Base-by-base conservation (phyloP, 2,888 invertebrate genomes). In the Theretra japonica region DNA sequence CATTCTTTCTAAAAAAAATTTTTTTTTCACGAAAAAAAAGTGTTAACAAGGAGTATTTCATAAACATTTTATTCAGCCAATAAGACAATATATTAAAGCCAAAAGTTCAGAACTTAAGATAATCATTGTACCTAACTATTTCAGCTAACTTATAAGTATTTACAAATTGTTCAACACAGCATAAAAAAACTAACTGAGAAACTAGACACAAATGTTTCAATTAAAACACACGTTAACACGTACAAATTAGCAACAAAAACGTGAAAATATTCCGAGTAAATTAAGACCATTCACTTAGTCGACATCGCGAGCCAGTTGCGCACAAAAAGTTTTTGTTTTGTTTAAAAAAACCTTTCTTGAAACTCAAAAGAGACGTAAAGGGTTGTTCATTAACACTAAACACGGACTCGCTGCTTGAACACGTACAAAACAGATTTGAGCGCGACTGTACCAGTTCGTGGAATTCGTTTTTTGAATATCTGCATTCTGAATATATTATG, bases 341-440 rank as follows among this genome's bases (percentile, higher is more conserved):
- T 60, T 60, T 60, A 28, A 60, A 41, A 48, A 53, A 68, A 50
- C 68, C 15, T 53, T 56, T 28, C 56, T 71, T 71, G 21, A 41
- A 71, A 48, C 57, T 76, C 53, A 76, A 74, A 79, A 77, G 76
- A 80, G 77, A 75, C 77, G 78, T 77, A 76, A 79, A 81, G 78
- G 79, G 80, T 84, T 87, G 88, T 90, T 91, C 88, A 92, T 92
- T 91, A 92, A 84, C 84, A 83, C 83, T 82, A 85, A 88, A 87
- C 84, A 85, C 80, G 73, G 74, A 77, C 82, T 75, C 77, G 78
- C 79, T 79, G 81, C 89, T 89, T 88, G 85, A 89, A 87, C 90
- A 92, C 91, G 91, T 90, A 89, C 88, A 76, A 81, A 86, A 86
- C 88, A 88, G 88, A 89, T 90, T 90, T 88, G 81, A 80, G 65